Base-by-base conservation (phyloP, 2,888 invertebrate genomes). In the Cataglyphis albicans region DNA sequence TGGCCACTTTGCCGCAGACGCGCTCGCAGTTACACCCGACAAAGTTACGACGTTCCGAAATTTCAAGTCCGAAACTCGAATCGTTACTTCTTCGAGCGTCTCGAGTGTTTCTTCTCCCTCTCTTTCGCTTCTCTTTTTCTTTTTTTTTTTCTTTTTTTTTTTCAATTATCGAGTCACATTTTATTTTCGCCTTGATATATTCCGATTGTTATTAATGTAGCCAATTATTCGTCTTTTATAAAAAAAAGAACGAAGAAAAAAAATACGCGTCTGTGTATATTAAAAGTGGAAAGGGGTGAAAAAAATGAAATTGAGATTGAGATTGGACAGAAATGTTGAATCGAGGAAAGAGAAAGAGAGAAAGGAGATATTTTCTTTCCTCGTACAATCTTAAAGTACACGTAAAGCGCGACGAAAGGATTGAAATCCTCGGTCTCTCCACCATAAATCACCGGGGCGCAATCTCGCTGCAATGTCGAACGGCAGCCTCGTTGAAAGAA, bases 401-500 rank as follows among this genome's bases (percentile, higher is more conserved):
- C 59, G 59, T 25, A 38, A 7, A 52, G 38, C 3, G 25, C 52
- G 59, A 59, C 59, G 35, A 44, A 80, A 80, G 78, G 78, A 70
- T 80, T 70, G 78, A 80, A 80, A 80, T 57, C 52, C 29, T 29
- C n/a, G 61, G 59, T 61, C 78, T 44, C 59, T 59, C 18, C 41
- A 59, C 68, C 78, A 80, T 80, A 80, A 80, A 80, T 80, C 78
- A 70, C 44, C 68, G 44, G 59, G 44, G 78, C 32, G 59, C 78
- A 70, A 78, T 78, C 78, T 63, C 78, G 70, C 41, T 41, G 41
- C 57, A 18, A 21, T 57, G 32, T 70, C 70, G 78, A 78, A 59
- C 57, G 59, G 52, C 52, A 72, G 72, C 7, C 78, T 80, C 78
- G 78, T 80, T 80, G 81, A 81, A 81, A 81, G 81, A 81, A 81